phyloP scores from a whole-genome alignment of 2,888 invertebrate species.

The Ptilodon capucinus region DNA sequence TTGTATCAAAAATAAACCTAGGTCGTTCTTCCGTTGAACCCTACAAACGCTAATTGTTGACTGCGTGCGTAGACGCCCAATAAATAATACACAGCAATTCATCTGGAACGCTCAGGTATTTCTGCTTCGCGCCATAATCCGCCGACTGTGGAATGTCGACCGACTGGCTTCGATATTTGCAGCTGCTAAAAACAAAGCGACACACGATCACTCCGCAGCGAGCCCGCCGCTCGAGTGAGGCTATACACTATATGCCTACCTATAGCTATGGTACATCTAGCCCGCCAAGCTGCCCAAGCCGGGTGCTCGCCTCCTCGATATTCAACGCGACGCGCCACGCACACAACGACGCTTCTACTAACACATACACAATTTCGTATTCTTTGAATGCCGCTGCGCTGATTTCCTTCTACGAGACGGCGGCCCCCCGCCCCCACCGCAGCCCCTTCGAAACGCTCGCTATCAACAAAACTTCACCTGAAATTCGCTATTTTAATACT shows the following conservation, averaged over 20 bases:
- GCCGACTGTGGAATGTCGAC: conserved; percentile 71
- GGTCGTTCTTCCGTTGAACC: conserved; percentile 17
- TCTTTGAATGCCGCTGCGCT: conserved; percentile 63
- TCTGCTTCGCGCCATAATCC: conserved; percentile 75
- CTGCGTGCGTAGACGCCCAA: conserved; percentile 42
- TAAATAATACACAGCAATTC: conserved; percentile 68
- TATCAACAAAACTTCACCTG: conserved; percentile 17
- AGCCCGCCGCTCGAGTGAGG: conserved; percentile 57
- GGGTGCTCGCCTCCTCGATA: conserved; percentile 33
- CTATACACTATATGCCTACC: conserved; percentile 21
- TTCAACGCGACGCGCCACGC: conserved; percentile 46
- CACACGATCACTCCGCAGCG: conserved; percentile 39
- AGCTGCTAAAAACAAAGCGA: conserved; percentile 49
- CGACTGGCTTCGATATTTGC: conserved; percentile 63
- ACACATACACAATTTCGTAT: conserved; percentile 52
- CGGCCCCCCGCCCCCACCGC: conserved; percentile 52
- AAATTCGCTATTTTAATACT: conserved; percentile 9
- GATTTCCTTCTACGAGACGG: conserved; percentile 69
- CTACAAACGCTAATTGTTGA: conserved; percentile 28
- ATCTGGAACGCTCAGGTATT: conserved; percentile 73
- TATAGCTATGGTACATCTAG: neutral
- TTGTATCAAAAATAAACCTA: neutral
- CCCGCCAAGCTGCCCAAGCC: conserved; percentile 5
- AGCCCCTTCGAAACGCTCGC: conserved; percentile 51
- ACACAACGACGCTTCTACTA: conserved; percentile 53